phyloP scores from a whole-genome alignment of 2,888 invertebrate species.

The Rotaria magnacalcarata region DNA sequence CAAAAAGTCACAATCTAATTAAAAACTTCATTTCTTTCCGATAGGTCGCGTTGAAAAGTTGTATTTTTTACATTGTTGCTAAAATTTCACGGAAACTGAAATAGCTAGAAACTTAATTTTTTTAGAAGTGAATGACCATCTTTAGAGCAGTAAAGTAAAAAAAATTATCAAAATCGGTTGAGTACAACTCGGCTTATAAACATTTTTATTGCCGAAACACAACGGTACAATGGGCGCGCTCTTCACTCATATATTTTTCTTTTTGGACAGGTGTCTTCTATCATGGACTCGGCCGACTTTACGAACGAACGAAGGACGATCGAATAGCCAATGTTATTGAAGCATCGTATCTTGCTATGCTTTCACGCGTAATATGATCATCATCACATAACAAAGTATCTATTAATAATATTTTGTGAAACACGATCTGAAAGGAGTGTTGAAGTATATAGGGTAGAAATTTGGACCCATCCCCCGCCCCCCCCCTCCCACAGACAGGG shows the following conservation, averaged over 20 bases:
- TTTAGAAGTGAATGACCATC: neutral
- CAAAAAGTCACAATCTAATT: neutral
- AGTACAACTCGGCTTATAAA: neutral
- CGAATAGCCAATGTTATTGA: no score
- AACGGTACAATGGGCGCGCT: neutral
- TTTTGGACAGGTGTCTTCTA: no score
- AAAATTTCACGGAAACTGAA: neutral
- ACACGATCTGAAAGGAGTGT: no score
- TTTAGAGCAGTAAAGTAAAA: neutral
- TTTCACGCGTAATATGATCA: no score
- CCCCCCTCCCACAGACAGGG: no score
- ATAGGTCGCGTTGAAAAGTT: neutral
- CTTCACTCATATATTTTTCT: neutral
- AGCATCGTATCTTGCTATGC: no score
- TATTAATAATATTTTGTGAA: no score
- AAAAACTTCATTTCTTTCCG: neutral
- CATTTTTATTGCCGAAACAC: neutral
- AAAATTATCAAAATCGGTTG: neutral
- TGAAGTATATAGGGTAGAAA: no score
- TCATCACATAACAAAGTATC: no score
- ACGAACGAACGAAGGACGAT: no score
- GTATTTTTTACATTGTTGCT: neutral
- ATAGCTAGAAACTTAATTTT: neutral
- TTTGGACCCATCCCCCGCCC: no score
- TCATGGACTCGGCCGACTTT: no score